Percentiles rank a stretch among this genome's conserved stretches.
Conservation (phyloP, 2,888 invertebrate genomes). For the Patella caerulea region DNA sequence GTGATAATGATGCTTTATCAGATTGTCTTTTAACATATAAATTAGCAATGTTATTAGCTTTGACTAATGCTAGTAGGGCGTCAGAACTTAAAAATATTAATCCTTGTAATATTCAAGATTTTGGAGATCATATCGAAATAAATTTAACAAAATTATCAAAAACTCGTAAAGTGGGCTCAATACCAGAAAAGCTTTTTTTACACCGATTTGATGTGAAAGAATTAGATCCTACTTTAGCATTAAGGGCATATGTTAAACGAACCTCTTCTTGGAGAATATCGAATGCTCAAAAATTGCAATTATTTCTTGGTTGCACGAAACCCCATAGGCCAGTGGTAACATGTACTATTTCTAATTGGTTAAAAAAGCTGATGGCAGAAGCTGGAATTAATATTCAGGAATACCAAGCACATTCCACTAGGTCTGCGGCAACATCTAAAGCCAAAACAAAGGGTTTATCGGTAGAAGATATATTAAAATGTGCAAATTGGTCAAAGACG, state of each 20-base stretch:
- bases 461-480: too few relatives aligned
- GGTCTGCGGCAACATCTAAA: too few relatives aligned
- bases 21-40: conserved; percentile 12
- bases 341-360: conserved; percentile 18
- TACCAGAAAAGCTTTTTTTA: neutral
- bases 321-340: conserved; percentile 13
- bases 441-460: too few relatives aligned
- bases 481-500: too few relatives aligned
- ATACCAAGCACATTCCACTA: too few relatives aligned
- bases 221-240: neutral
- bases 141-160: conserved; percentile 9
- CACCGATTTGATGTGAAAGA: neutral
- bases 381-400: too few relatives aligned
- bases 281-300: too few relatives aligned
- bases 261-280: neutral
- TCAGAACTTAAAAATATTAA: conserved; percentile 23
- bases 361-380: too few relatives aligned
- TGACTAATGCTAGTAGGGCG: conserved; percentile 18
- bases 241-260: neutral
- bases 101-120: neutral
- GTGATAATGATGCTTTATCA: neutral
- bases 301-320: neutral
- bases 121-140: conserved; percentile 12
- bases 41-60: conserved; percentile 19
- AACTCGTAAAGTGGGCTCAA: conserved; percentile 13